These are phyloP conservation scores for Jacana jacana DNA, from an alignment of 2,113 vertebrate genomes.

Conservation along the genomic window DNA sequence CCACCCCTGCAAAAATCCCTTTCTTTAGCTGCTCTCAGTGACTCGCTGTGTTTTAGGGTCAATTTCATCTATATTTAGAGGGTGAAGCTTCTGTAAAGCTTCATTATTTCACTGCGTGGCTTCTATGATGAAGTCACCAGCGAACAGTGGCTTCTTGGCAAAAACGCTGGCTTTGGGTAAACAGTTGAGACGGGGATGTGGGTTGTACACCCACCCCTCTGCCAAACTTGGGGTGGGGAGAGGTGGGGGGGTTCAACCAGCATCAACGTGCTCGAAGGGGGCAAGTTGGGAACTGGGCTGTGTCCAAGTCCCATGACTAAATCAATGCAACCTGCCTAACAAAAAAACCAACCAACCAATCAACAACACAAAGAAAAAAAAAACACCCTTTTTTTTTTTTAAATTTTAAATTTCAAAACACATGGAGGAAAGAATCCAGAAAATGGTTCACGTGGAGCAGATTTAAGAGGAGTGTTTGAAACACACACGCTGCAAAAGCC, in stretches of 20 bases:
- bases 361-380: too few species aligned
- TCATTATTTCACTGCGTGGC: neutral
- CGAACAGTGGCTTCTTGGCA: neutral
- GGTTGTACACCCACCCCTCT: neutral
- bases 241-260: neutral
- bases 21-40: neutral
- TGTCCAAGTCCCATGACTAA: neutral
- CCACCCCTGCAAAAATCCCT: neutral
- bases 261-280: neutral
- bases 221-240: neutral
- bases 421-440: neutral
- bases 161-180: neutral
- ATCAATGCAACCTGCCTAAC: neutral
- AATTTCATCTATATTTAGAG: slow-evolving; percentile 4
- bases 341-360: too few species aligned
- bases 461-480: neutral
- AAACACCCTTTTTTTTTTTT: neutral
- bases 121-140: neutral
- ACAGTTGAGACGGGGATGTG: neutral
- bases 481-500: neutral
- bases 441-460: neutral
- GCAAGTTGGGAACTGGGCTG: rapidly evolving
- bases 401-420: neutral
- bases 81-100: neutral
- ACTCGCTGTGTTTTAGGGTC: neutral